phyloP scores from a whole-genome alignment of 2,888 invertebrate species.

The Choreutis nemorana region DNA sequence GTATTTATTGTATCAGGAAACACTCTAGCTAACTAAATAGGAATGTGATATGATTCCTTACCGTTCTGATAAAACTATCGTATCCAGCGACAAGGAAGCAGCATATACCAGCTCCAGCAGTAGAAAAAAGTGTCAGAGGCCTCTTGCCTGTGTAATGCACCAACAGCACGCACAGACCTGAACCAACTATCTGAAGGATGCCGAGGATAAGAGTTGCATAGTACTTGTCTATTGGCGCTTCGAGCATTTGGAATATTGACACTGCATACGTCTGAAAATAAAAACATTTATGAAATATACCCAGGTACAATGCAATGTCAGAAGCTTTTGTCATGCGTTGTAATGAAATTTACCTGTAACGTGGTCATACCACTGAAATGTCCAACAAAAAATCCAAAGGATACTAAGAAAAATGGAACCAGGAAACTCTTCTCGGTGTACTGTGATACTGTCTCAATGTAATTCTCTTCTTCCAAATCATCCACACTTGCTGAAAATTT shows the following conservation, averaged over 20 bases:
- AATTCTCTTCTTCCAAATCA: slow-evolving; percentile 37
- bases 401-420: slow-evolving; percentile 72
- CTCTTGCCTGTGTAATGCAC: slow-evolving; percentile 80
- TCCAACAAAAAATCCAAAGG: slow-evolving; percentile 73
- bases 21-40: no score
- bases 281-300: no score
- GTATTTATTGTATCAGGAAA: no score
- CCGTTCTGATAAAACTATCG: slow-evolving; percentile 36
- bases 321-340: no score
- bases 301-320: no score
- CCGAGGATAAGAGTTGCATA: slow-evolving; percentile 78
- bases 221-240: slow-evolving; percentile 79
- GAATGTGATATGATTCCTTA: no score
- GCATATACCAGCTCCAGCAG: slow-evolving; percentile 71
- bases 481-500: slow-evolving; percentile 22
- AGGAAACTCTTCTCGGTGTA: slow-evolving; percentile 71
- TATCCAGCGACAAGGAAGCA: slow-evolving; percentile 70
- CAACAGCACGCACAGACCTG: slow-evolving; percentile 69
- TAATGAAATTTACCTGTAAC: slow-evolving; percentile 49
- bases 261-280: slow-evolving; percentile 75
- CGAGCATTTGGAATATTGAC: slow-evolving; percentile 73
- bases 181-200: slow-evolving; percentile 73
- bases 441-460: slow-evolving; percentile 27
- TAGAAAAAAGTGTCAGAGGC: slow-evolving; percentile 71
- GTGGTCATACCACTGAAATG: slow-evolving; percentile 81